These are phyloP conservation scores for Rhingia campestris DNA, from an alignment of 2,888 invertebrate species.

Conservation along the genomic window DNA sequence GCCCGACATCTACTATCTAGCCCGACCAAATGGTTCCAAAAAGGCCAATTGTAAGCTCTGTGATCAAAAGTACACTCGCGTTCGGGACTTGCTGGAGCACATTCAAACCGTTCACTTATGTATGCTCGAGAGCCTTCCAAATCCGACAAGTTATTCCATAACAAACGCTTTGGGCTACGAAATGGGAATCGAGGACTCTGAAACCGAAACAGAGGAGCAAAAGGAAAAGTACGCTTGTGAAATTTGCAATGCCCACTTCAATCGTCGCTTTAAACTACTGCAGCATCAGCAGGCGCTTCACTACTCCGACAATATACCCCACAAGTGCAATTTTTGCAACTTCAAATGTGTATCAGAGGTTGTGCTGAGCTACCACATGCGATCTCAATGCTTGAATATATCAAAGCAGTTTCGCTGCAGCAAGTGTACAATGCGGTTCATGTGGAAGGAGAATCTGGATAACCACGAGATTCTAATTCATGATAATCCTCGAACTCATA, in stretches of 20 bases:
- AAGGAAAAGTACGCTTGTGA: conserved; percentile 78
- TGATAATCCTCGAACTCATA: conserved; percentile 51
- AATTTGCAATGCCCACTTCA: conserved; percentile 78
- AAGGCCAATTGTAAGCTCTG: conserved; percentile 79
- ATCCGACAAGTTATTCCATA: conserved; percentile 79
- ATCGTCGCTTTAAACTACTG: conserved; percentile 79
- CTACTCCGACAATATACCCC: conserved; percentile 83
- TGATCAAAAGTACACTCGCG: conserved; percentile 76
- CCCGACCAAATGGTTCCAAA: conserved; percentile 78
- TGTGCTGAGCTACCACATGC: conserved; percentile 84
- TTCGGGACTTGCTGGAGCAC: conserved; percentile 77
- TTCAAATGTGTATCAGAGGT: conserved; percentile 84
- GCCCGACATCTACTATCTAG: conserved; percentile 69
- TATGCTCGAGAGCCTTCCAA: conserved; percentile 64
- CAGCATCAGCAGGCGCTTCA: conserved; percentile 80
- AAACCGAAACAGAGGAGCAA: conserved; percentile 79
- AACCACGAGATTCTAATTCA: conserved; percentile 75
- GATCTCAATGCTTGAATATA: conserved; percentile 81
- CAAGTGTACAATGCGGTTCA: conserved; percentile 80
- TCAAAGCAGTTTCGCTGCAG: conserved; percentile 79
- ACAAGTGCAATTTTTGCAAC: conserved; percentile 84
- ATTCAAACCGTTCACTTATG: conserved; percentile 48
- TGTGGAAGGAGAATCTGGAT: conserved; percentile 81
- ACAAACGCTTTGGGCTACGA: conserved; percentile 81
- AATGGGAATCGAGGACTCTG: conserved; percentile 81